Evolutionary conservation across 2,888 invertebrate species (phyloP).

Genomic region (Hypsopygia costalis): DNA sequence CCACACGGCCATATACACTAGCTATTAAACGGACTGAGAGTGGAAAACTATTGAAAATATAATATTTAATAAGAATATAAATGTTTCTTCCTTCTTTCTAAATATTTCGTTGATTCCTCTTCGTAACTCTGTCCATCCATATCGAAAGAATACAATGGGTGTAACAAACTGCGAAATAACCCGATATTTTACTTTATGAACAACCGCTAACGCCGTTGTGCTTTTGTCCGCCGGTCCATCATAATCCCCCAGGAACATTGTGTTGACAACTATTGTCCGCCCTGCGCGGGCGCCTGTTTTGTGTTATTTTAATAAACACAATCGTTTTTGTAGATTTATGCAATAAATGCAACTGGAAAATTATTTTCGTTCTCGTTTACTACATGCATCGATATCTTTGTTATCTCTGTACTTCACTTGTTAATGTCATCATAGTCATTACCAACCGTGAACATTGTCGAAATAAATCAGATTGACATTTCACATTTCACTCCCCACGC

Average conservation of each 20-base stretch:
- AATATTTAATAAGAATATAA: too few relatives aligned
- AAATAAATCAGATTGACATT: slow-evolving; percentile 28
- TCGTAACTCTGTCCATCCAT: neutral
- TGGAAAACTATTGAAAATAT: too few relatives aligned
- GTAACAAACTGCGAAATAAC: slow-evolving; percentile 9
- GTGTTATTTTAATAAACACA: neutral
- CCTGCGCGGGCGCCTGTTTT: slow-evolving; percentile 4
- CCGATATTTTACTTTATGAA: slow-evolving; percentile 16
- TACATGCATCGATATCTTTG: neutral
- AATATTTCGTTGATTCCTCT: too few relatives aligned
- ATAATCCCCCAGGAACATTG: slow-evolving; percentile 36
- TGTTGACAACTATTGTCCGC: slow-evolving; percentile 63
- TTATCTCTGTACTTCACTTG: neutral
- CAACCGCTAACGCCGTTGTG: slow-evolving; percentile 44
- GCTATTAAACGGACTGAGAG: too few relatives aligned
- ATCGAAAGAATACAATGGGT: slow-evolving; percentile 7
- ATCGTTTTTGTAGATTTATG: neutral
- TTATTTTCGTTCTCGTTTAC: slow-evolving; percentile 8
- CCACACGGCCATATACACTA: too few relatives aligned
- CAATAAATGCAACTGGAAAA: neutral
- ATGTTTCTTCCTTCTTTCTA: too few relatives aligned
- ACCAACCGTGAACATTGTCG: slow-evolving; percentile 15
- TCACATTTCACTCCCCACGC: slow-evolving; percentile 43
- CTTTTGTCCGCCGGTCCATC: slow-evolving; percentile 49
- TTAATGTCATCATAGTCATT: neutral